A percentile compares a stretch with the other conserved stretches of the same genome.
phyloP scores from a whole-genome alignment of 2,113 vertebrate genomes.

The Rynchops niger region DNA sequence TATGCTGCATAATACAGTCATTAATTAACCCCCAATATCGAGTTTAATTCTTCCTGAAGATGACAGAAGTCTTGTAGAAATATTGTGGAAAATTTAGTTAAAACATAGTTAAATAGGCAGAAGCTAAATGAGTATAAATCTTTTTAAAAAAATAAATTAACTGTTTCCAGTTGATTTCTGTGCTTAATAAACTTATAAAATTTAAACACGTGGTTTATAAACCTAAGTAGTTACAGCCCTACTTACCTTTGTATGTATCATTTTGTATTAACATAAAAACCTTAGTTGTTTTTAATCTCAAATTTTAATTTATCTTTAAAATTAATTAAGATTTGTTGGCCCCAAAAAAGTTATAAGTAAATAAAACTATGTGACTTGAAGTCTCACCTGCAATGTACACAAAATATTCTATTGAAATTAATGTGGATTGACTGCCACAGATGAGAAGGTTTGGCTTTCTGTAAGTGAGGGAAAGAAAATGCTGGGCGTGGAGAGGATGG shows the following conservation, averaged over 20 bases:
- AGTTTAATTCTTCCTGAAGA: not conserved
- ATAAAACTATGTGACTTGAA: not conserved
- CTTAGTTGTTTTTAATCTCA: not conserved
- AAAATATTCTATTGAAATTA: not conserved
- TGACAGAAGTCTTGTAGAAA: not conserved
- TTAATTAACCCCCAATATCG: not conserved
- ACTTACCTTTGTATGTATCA: not conserved
- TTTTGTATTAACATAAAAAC: not conserved
- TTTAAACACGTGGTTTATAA: not conserved
- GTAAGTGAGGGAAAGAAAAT: not conserved
- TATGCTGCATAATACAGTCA: not conserved
- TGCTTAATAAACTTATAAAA: not conserved
- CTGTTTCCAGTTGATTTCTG: not conserved
- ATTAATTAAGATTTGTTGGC: not conserved
- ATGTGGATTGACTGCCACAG: not conserved
- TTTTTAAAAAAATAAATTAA: not conserved
- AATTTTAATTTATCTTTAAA: not conserved
- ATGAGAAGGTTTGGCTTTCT: not conserved
- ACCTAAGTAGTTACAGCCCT: not conserved
- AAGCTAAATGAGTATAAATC: not conserved
- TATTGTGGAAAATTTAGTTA: not conserved
- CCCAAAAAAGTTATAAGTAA: not conserved
- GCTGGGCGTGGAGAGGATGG: not conserved
- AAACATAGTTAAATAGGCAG: not conserved
- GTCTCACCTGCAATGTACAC: not conserved